phyloP scores from a whole-genome alignment of 2,888 invertebrate genomes.

The Metacarcinus magister region DNA sequence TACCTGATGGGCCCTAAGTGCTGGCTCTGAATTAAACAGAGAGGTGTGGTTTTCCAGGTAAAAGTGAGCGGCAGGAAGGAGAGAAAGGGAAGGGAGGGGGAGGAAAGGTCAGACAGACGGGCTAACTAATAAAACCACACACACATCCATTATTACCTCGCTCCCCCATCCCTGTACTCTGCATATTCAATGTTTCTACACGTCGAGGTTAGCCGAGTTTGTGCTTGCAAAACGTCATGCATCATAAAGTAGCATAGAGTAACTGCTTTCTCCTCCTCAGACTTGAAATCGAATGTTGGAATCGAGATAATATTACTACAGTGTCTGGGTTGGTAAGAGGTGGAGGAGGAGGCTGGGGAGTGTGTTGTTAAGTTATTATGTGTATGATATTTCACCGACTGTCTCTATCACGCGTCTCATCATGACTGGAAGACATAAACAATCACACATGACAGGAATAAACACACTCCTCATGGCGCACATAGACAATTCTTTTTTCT shows the following conservation, averaged over 20 bases:
- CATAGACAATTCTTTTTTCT: neutral
- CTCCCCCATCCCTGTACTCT: neutral
- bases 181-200: neutral
- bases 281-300: neutral
- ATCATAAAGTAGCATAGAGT: neutral
- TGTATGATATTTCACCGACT: neutral
- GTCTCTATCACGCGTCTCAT: neutral
- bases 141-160: neutral
- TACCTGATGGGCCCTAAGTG: neutral
- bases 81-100: neutral
- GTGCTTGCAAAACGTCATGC: conserved; percentile 12
- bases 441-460: neutral
- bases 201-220: neutral
- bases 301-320: neutral
- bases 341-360: neutral
- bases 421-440: neutral
- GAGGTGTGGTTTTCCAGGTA: neutral
- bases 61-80: neutral
- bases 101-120: neutral
- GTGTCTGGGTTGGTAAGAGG: neutral
- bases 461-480: neutral
- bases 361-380: neutral
- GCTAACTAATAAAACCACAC: conserved; percentile 42
- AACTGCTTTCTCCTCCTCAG: neutral
- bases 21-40: neutral